Evolutionary conservation across 2,797 vertebrate species (phyloP), one percentile per base, ranked within the genome.

Genomic region (Typhlichthys subterraneus): DNA sequence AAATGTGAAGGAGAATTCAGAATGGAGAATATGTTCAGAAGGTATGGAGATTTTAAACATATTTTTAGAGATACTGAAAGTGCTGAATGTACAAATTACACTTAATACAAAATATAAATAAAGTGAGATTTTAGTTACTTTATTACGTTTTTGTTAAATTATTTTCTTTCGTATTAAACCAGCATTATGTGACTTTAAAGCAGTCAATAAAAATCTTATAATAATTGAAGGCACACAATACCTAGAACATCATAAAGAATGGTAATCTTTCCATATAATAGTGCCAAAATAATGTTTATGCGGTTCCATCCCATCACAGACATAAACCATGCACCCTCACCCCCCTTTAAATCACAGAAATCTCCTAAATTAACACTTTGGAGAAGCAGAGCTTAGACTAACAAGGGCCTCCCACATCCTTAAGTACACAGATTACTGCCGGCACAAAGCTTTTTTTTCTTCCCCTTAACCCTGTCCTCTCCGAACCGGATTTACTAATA

Each of bases 341-440:
- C 29, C 57, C 69, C 61, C 61, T 77, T 82, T 69, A 72, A 68
- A 71, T 72, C 63, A 67, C 63, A 74, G 77, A 68, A 81, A 86
- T 81, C 72, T 77, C 70, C 63, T 74, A 75, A 73, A 85, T 76
- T 64, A 85, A 87, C 80, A 80, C 79, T 72, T 60, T 72, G 79
- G 82, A 82, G 82, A 70, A 75, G 65, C 68, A 70, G 61, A 61
- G 78, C 73, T 81, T 78, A 76, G 75, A 76, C 76, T 72, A 84
- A 75, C 75, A 82, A 14, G 74, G 59, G 68, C 77, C 86, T 84
- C 84, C 69, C 65, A 81, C 82, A 87, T 75, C 85, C 74, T 71
- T 68, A 55, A 85, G 65, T 72, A 81, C 68, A 75, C 68, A 80
- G 84, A 88, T 84, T 88, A 90, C 69, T 45, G 54, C 48, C 55